Base-by-base conservation (phyloP, 30 jellyfish, hydroid and myxozoan genomes). In the Clytia hemisphaerica region DNA sequence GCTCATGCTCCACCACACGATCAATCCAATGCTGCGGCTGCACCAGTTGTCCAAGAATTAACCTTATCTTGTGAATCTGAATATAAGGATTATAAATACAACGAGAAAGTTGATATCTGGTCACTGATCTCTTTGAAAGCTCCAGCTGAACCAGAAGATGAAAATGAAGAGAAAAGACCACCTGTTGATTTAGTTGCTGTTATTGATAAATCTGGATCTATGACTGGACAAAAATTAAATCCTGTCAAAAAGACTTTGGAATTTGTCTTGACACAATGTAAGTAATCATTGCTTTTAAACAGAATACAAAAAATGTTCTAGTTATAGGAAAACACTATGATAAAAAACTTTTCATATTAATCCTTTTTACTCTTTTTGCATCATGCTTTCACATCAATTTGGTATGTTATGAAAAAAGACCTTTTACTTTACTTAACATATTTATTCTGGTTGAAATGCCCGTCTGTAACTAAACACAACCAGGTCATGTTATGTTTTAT, bases 101-200 rank as follows among this genome's bases (percentile, higher is more conserved):
- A 76, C 22, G 85, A 76, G 61, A 80, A 72, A 24, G 79, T 36
- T 6, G 95, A 83, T 47, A 75, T 83, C 1, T 83, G 95, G 95
- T 19, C 95, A 16, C 75, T 83, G 27, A 87, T 83, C 27, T 58
- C 95, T 2, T 40, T 83, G 19, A 83, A 58, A 69, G 95, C 95
- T 6, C 95, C 95, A 2, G 45, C 57, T 45, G 80, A 72, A n/a
- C 82, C 75, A 38, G 86, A 65, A 1, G 82, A 83, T 49, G 66
- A 38, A 1, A 78, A 57, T 25, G 92, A 75, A 60, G 63, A 30
- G 1, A 45, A 61, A 2, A 64, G 95, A 6, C 87, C 95, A 18
- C 95, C 95, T 28, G 76, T 83, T 36, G 95, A 83, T 34, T 12
- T 83, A 51, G 92, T 83, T 67, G 95, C 92, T 32, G 95, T 83